Evolutionary conservation across 2,888 invertebrate species (phyloP).

Genomic region (Gymnoscelis rufifasciata): DNA sequence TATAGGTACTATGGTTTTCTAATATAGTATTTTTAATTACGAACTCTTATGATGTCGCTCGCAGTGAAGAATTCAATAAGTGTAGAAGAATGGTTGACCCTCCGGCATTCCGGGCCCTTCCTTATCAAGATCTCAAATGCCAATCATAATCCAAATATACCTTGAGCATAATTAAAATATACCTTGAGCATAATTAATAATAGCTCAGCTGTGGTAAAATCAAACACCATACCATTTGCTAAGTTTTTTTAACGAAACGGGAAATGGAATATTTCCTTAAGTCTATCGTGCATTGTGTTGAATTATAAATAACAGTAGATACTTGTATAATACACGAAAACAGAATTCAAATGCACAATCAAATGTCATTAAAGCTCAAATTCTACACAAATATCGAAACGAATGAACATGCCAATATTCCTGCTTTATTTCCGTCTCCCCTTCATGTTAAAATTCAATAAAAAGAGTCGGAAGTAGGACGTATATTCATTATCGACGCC

Average conservation of each 20-base stretch:
- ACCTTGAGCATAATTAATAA: no score
- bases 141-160: conserved; percentile 38
- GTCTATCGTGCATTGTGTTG: no score
- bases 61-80: conserved; percentile 45
- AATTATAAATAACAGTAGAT: no score
- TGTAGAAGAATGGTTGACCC: conserved; percentile 37
- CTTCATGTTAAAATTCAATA: conserved; percentile 40
- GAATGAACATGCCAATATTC: conserved; percentile 27
- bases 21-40: conserved; percentile 10
- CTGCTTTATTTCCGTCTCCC: conserved; percentile 28
- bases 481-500: conserved; percentile 52
- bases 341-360: no score
- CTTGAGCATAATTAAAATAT: conserved; percentile 17
- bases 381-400: conserved; percentile 18
- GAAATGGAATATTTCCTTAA: no score
- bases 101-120: conserved; percentile 42
- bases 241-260: no score
- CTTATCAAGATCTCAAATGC: conserved; percentile 48
- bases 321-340: no score
- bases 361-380: conserved; percentile 6
- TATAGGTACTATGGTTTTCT: no score
- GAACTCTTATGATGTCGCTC: conserved; percentile 28
- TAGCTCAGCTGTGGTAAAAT: no score
- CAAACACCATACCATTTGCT: no score
- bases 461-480: conserved; percentile 36